Percentiles rank a stretch among this genome's conserved stretches.
Evolutionary conservation across 1,140 invertebrate species (phyloP).

Genomic region (Tetragonula clypearis): DNA sequence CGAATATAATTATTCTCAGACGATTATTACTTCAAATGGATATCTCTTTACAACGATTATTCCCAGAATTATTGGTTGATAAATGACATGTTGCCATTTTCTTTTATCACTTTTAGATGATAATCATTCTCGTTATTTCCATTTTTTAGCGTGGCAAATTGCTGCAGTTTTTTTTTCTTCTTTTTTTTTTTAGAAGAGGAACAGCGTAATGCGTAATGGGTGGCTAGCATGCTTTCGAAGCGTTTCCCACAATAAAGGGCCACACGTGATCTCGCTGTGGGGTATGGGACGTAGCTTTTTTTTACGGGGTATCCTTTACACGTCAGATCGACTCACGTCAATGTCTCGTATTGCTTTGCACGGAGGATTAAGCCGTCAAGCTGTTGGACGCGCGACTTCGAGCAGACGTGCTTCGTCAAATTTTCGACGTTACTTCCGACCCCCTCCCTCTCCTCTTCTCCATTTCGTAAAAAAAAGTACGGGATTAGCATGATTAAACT

Average conservation of each 20-base stretch:
- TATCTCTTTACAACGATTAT: background rate
- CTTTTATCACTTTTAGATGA: background rate
- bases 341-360: conserved; percentile 65
- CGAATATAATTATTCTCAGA: background rate
- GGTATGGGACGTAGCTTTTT: conserved; percentile 43
- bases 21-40: background rate
- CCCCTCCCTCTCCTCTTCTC: background rate
- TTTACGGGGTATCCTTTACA: conserved; percentile 63
- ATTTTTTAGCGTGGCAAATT: background rate
- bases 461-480: background rate
- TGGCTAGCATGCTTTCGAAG: conserved; percentile 23
- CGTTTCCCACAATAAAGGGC: conserved; percentile 72
- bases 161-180: background rate
- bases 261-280: conserved; percentile 59
- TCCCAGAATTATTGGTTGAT: background rate
- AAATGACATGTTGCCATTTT: background rate
- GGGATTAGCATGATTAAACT: conserved; percentile 6
- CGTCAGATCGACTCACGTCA: conserved; percentile 72
- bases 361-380: conserved; percentile 71
- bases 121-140: background rate
- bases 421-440: background rate
- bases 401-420: conserved; percentile 6
- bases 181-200: background rate
- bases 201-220: background rate
- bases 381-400: conserved; percentile 12